These are phyloP conservation scores for Marmota monax DNA, from an alignment of 2,113 vertebrate species.

Conservation along the genomic window DNA sequence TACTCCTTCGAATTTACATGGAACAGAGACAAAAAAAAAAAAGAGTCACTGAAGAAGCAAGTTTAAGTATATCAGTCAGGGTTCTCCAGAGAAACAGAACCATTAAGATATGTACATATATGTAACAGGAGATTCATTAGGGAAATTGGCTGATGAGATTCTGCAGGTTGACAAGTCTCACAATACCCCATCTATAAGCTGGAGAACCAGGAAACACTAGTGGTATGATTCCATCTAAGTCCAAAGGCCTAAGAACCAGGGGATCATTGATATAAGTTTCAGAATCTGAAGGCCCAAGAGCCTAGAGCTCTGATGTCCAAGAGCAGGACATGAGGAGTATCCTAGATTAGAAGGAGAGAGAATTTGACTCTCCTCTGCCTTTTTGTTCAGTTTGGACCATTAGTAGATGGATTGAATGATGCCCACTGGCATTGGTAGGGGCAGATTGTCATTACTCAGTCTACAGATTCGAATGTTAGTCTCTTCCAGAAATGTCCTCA, in stretches of 20 bases:
- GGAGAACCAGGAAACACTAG: neutral
- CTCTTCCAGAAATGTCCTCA: neutral
- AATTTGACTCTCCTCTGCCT: neutral
- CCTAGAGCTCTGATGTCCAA: neutral
- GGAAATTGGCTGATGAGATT: neutral
- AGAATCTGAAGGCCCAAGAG: neutral
- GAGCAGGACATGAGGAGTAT: neutral
- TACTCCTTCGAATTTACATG: conserved; percentile 7
- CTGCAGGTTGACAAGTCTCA: neutral
- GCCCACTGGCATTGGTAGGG: neutral
- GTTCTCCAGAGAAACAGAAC: neutral
- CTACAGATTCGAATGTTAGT: neutral
- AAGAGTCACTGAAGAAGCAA: neutral
- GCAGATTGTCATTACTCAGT: neutral
- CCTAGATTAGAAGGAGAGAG: neutral
- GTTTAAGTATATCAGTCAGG: neutral
- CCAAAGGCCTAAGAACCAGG: neutral
- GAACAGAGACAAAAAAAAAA: neutral
- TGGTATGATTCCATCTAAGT: neutral
- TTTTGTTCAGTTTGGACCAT: neutral
- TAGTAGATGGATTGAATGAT: neutral
- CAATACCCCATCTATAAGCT: neutral
- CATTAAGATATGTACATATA: neutral
- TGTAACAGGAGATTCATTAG: neutral
- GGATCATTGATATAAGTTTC: neutral